phyloP scores from a whole-genome alignment of 1,140 invertebrate species.

The Akabosia matsudoensis region DNA sequence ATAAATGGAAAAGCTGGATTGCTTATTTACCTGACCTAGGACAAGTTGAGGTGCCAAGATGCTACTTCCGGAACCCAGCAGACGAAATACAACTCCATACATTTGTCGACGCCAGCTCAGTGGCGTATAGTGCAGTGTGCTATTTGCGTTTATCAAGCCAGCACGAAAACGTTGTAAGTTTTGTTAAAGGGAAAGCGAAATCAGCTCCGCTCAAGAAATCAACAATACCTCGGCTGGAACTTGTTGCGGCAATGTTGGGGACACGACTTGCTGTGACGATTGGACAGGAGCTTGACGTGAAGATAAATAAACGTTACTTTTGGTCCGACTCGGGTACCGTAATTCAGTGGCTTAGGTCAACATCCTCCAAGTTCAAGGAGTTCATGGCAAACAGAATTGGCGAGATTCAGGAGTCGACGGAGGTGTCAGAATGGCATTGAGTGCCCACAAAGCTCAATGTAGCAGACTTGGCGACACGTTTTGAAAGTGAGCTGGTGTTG shows the following conservation, averaged over 20 bases:
- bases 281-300: neutral
- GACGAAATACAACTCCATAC: constrained; percentile 36
- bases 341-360: neutral
- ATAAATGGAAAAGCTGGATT: constrained; percentile 28
- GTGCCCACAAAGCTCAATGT: neutral
- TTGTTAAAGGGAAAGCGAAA: constrained; percentile 49
- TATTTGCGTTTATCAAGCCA: constrained; percentile 37
- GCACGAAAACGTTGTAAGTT: constrained; percentile 14
- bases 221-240: constrained; percentile 51
- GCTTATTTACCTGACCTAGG: neutral
- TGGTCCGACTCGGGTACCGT: neutral
- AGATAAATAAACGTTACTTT: neutral
- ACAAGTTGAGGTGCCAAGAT: constrained; percentile 30
- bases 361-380: constrained; percentile 30
- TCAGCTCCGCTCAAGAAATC: constrained; percentile 48
- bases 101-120: constrained; percentile 28
- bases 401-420: neutral
- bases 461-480: neutral
- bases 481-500: too few relatives aligned
- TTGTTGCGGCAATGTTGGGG: constrained; percentile 51
- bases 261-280: constrained; percentile 15
- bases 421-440: neutral
- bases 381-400: too few relatives aligned
- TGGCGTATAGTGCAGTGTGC: constrained; percentile 43
- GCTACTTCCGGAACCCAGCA: constrained; percentile 25